Evolutionary conservation across 2,113 vertebrate species (phyloP).

Genomic region (Electrona antarctica): DNA sequence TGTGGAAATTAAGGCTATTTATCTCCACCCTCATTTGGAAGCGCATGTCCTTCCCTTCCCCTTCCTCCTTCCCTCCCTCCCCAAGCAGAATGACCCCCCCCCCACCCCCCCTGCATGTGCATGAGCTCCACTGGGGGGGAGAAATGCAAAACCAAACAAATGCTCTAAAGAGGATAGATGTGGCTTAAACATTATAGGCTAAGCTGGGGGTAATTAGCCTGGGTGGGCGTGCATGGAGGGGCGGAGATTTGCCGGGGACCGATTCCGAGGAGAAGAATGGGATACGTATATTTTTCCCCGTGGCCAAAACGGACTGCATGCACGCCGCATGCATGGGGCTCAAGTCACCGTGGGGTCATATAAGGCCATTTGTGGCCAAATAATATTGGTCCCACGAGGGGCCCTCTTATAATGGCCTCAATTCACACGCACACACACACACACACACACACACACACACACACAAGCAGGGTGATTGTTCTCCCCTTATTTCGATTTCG

Average conservation of each 20-base stretch:
- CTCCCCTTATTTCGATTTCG: slow-evolving; percentile 43
- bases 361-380: slow-evolving; percentile 52
- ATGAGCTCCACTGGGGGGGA: slow-evolving; percentile 49
- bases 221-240: slow-evolving; percentile 40
- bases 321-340: background rate
- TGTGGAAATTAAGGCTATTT: background rate
- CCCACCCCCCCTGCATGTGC: too few relatives aligned
- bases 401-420: slow-evolving; percentile 45
- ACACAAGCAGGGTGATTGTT: slow-evolving; percentile 79
- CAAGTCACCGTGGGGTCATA: slow-evolving; percentile 12
- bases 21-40: slow-evolving; percentile 40
- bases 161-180: slow-evolving; percentile 62
- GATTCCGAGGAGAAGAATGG: slow-evolving; percentile 51
- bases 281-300: slow-evolving; percentile 11
- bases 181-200: slow-evolving; percentile 54
- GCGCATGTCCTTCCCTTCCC: slow-evolving; percentile 15
- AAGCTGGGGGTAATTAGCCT: slow-evolving; percentile 59
- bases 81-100: slow-evolving; percentile 44
- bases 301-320: too few relatives aligned
- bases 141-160: slow-evolving; percentile 31
- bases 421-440: slow-evolving; percentile 42
- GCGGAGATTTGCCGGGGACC: slow-evolving; percentile 47
- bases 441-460: slow-evolving; percentile 14
- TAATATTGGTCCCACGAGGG: slow-evolving; percentile 61
- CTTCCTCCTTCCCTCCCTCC: background rate